Evolutionary conservation across 2,113 vertebrate species (phyloP).

Genomic region (Bos javanicus): DNA sequence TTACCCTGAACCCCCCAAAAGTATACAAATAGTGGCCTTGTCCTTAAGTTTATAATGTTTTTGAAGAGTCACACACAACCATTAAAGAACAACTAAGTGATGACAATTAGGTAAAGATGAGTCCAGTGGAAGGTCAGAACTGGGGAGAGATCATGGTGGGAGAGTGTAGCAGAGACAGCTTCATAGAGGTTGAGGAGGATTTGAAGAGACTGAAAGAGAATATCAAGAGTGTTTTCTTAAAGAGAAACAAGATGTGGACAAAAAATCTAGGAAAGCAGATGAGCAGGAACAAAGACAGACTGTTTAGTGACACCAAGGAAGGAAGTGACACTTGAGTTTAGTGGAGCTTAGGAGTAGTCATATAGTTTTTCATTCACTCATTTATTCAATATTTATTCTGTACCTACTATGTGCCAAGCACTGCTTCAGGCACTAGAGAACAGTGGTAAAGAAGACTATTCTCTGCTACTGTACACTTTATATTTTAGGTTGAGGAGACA

Average conservation of each 20-base stretch:
- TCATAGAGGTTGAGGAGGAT: background rate
- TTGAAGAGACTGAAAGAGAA: background rate
- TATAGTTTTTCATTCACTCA: background rate
- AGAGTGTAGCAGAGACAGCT: background rate
- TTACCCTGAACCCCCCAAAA: background rate
- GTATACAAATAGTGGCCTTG: background rate
- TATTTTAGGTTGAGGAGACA: slow-evolving; percentile 21
- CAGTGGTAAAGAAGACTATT: background rate
- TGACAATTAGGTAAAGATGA: background rate
- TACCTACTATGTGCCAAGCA: background rate
- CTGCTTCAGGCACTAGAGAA: background rate
- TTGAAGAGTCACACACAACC: background rate
- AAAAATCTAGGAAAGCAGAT: background rate
- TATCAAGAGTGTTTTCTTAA: background rate
- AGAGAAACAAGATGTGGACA: background rate
- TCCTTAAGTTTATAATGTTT: background rate
- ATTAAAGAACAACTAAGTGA: background rate
- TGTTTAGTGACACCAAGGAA: background rate
- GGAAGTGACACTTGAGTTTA: background rate
- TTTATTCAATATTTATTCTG: background rate
- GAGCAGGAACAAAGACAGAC: background rate
- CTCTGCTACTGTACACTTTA: background rate
- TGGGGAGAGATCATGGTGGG: background rate
- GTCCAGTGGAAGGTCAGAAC: background rate
- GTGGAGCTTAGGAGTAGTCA: background rate